These are phyloP conservation scores for Macquaria australasica DNA, from an alignment of 2,113 vertebrate species.

Conservation along the genomic window DNA sequence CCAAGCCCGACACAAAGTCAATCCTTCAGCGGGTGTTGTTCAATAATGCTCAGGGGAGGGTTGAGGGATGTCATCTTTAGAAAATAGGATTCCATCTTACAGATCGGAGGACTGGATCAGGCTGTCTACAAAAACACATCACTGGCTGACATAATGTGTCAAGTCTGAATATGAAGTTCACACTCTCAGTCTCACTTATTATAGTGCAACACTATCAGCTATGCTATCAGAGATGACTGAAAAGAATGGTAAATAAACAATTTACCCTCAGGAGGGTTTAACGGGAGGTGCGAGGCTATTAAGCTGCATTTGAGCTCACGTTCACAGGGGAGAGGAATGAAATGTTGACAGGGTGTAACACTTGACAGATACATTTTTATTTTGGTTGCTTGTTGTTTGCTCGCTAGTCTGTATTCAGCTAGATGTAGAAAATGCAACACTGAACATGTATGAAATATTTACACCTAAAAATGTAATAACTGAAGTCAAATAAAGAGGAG, in stretches of 20 bases:
- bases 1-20: slow-evolving; percentile 59
- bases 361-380: slow-evolving; percentile 56
- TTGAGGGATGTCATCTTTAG: slow-evolving; percentile 52
- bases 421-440: slow-evolving; percentile 44
- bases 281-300: slow-evolving; percentile 33
- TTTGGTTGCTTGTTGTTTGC: slow-evolving; percentile 32
- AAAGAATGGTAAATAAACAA: slow-evolving; percentile 47
- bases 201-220: slow-evolving; percentile 43
- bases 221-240: slow-evolving; percentile 30
- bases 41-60: slow-evolving; percentile 57
- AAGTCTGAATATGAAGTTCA: slow-evolving; percentile 33
- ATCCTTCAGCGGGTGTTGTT: slow-evolving; percentile 54
- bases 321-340: slow-evolving; percentile 42
- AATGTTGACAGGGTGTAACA: slow-evolving; percentile 49
- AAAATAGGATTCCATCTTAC: slow-evolving; percentile 62
- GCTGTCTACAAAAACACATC: slow-evolving; percentile 44
- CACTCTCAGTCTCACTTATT: slow-evolving; percentile 41
- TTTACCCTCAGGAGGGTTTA: slow-evolving; percentile 28
- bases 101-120: slow-evolving; percentile 39
- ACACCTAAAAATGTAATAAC: slow-evolving; percentile 48
- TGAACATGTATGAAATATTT: slow-evolving; percentile 66
- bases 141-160: slow-evolving; percentile 37
- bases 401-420: slow-evolving; percentile 20
- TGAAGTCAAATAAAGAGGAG: slow-evolving; percentile 39
- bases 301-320: slow-evolving; percentile 40